Evolutionary conservation across 1,140 invertebrate species (phyloP), one percentile per base, ranked within the genome.

Genomic region (Apis florea): DNA sequence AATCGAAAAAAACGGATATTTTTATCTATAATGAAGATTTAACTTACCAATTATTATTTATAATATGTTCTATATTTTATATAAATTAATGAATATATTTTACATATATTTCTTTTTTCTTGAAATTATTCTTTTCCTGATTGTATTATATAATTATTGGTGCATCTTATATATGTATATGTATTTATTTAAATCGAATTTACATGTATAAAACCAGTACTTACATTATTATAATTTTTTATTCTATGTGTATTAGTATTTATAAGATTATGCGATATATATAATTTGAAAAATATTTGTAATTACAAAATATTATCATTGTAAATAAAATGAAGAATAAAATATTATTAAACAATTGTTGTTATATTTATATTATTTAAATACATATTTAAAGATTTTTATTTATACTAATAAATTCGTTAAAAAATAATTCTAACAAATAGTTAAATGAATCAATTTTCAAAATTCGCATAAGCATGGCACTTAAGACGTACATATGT

Each of bases 401-500:
- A 19, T 67, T 47, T 69, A 53, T 40, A 53, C 53, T 58, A 40
- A 53, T 64, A 47, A 61, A 47, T 59, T 24, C 24, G 31, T 49
- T 74, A 66, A 73, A 54, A 51, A 51, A 51, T 24, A 24, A 74
- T 59, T 79, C 24, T 49, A 53, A 24, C 51, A 58, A 72, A 24
- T n/a, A 40, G 51, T 17, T n/a, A 26, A 59, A 56, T n/a, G 13
- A 47, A 19, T 24, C 15, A 49, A 74, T 75, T 64, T 64, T 15
- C 21, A 64, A 12, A 53, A 53, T 54, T n/a, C 24, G 17, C 54
- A 13, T 24, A 17, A 54, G 26, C 13, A 70, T 69, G 24, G 15
- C 17, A 54, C 10, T 24, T 54, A 79, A 58, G 17, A 71, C 49
- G 54, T n/a, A 31, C 11, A 59, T 21, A 26, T 83, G 82, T 80